These are phyloP conservation scores for Drosophila tripunctata DNA, from an alignment of 2,888 invertebrate species.

Conservation along the genomic window DNA sequence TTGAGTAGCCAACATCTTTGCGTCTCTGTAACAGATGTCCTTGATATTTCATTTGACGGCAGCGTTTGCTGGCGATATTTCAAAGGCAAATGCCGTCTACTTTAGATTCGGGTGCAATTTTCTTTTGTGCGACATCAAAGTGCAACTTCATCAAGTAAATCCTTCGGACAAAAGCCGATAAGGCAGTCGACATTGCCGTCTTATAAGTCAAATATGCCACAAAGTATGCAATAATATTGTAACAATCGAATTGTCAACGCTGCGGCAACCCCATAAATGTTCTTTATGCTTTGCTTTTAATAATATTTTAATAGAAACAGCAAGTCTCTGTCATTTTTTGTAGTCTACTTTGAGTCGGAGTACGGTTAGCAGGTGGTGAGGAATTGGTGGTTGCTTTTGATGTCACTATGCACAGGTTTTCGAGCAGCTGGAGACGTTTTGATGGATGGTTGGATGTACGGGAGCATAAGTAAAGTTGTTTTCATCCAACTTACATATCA, in stretches of 20 bases:
- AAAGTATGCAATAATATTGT: conserved; percentile 62
- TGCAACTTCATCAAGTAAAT: conserved; percentile 67
- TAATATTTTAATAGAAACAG: conserved; percentile 69
- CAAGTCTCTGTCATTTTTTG: conserved; percentile 30
- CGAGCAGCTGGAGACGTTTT: conserved; percentile 50
- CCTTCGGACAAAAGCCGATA: conserved; percentile 56
- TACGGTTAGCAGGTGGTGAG: not conserved
- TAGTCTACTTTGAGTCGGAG: not conserved
- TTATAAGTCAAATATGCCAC: conserved; percentile 50
- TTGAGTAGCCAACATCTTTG: conserved; percentile 38
- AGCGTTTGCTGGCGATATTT: conserved; percentile 45
- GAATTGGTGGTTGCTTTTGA: conserved; percentile 51
- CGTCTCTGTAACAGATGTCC: conserved; percentile 63
- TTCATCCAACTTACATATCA: conserved; percentile 48
- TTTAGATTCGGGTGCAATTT: conserved; percentile 50
- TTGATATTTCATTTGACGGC: conserved; percentile 64
- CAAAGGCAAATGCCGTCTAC: conserved; percentile 51
- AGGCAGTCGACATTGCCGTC: conserved; percentile 36
- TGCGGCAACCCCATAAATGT: not conserved
- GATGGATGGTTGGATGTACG: conserved; percentile 49
- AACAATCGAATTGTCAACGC: conserved; percentile 63
- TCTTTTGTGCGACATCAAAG: conserved; percentile 66
- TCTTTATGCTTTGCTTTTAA: conserved; percentile 40
- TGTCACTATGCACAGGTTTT: conserved; percentile 26
- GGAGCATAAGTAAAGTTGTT: conserved; percentile 48